Evolutionary conservation across 2,113 vertebrate species (phyloP), one percentile per base, ranked within the genome.

Genomic region (Sinocyclocheilus anophthalmus): DNA sequence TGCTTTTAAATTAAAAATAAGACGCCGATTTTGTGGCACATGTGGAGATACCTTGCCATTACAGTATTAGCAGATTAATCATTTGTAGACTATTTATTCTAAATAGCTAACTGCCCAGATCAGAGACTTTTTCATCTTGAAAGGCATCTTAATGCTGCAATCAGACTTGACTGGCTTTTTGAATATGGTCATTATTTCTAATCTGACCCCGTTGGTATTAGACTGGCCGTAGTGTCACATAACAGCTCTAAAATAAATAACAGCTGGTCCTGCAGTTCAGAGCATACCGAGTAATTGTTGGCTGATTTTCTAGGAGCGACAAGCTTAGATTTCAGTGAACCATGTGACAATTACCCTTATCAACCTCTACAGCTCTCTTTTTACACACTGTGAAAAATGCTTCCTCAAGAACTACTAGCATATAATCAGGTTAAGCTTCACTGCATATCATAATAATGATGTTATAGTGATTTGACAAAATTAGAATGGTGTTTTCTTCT

Each of bases 271-370:
- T 30, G 22, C 12, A 48, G 37, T 65, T 45, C 22, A 76, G 73
- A n/a, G 42, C 22, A 76, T 24, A 81, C 39, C 22, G 13, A 81
- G 14, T 48, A 67, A 81, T 81, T 18, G 59, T 48, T 80, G 33
- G 20, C n/a, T 65, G 72, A 65, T 81, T 81, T 26, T 81, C 4
- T 45, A 65, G 37, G 30, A 20, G 39, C 1, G n/a, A 45, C 59
- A 10, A 45, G 79, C 22, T 81, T 67, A 48, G 59, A 67, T 65
- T 14, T 65, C 39, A 59, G 53, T 65, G n/a, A 48, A 67, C 59
- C 79, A 81, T 81, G 79, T 67, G 39, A 48, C 78, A 65, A 63
- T 63, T 81, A 45, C 37, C 39, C 72, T 48, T 45, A 48, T 81
- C 59, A 30, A 16, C 39, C 13, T 81, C 39, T 48, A 39, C 4